Base-by-base conservation (phyloP, 2,888 invertebrate genomes). In the Melieria omissa region DNA sequence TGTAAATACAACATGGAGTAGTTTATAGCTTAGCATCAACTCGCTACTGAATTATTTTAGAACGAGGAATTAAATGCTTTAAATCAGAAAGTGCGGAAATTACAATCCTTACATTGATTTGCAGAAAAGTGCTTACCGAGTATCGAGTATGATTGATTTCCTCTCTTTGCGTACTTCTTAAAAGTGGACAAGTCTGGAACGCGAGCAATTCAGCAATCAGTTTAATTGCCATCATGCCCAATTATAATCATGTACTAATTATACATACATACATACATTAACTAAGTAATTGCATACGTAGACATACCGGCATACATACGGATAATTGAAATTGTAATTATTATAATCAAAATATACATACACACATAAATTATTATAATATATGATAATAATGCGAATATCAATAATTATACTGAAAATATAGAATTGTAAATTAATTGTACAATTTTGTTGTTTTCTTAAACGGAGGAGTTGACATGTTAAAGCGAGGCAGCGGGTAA, bases 371-470 rank as follows among this genome's bases (percentile, higher is more conserved):
- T 68, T 54, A 61, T 66, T 72, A 72, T 72, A 55, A 70, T 52
- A 72, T 70, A 62, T 47, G 14, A 62, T 61, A 52, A 47, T 54
- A 69, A 41, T 60, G 72, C 49, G 66, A 66, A 65, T 70, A 74
- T 65, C 71, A 61, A 75, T 65, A 64, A 68, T 64, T 64, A 68
- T 63, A 71, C 55, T 29, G 72, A 75, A 74, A 68, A 66, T 29
- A 73, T 69, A 68, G 65, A 70, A 65, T 70, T 76, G 76, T 76
- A 76, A 75, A 76, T 76, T 76, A 71, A 76, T 76, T 76, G 75
- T 75, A 75, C 71, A 65, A 55, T 57, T 14, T 5, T 6, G n/a
- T 29, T 4, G 49, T 65, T 65, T 66, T 16, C 29, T 57, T 46
- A 49, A 49, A 49, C 12, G 49, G 12, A 49, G 49, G 12, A 49